Conservation (phyloP, 2,113 vertebrate genomes). For the Hippocampus guttulatus region DNA sequence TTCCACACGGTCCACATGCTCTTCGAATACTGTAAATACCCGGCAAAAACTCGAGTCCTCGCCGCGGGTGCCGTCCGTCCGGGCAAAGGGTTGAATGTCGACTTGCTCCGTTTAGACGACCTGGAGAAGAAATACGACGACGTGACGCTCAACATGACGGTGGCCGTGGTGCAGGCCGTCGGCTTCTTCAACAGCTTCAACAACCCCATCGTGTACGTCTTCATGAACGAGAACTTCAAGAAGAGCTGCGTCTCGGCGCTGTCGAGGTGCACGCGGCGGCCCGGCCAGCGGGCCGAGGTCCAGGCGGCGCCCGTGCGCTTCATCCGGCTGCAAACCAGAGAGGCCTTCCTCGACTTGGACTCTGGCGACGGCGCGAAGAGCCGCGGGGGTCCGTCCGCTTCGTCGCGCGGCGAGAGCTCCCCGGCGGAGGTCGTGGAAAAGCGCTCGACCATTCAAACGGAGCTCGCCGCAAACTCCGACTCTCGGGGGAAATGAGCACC, state of each 20-base stretch:
- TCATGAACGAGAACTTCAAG: constrained; percentile 83
- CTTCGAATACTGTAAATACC: constrained; percentile 77
- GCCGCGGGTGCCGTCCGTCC: neutral
- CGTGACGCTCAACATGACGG: constrained; percentile 73
- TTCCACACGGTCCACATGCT: constrained; percentile 82
- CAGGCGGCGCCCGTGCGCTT: constrained; percentile 51
- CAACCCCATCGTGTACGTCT: constrained; percentile 79
- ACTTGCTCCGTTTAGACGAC: constrained; percentile 56
- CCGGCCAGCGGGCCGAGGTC: constrained; percentile 22
- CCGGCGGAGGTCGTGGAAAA: constrained; percentile 52
- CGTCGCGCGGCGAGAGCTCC: constrained; percentile 31
- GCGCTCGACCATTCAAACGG: constrained; percentile 49
- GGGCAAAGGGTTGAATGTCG: neutral
- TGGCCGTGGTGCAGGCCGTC: constrained; percentile 77
- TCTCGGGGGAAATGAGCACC: constrained; percentile 42
- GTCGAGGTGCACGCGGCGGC: constrained; percentile 56
- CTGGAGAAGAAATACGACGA: constrained; percentile 75
- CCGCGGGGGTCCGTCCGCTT: neutral
- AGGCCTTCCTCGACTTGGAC: constrained; percentile 42
- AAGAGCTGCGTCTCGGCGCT: constrained; percentile 76
- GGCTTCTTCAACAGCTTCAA: constrained; percentile 83
- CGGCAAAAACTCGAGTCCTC: neutral
- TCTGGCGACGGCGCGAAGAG: neutral
- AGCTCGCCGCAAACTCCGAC: constrained; percentile 51
- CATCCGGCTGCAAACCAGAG: constrained; percentile 60